Evolutionary conservation across 2,888 invertebrate species (phyloP).

Genomic region (Aproaerema taeniolella): DNA sequence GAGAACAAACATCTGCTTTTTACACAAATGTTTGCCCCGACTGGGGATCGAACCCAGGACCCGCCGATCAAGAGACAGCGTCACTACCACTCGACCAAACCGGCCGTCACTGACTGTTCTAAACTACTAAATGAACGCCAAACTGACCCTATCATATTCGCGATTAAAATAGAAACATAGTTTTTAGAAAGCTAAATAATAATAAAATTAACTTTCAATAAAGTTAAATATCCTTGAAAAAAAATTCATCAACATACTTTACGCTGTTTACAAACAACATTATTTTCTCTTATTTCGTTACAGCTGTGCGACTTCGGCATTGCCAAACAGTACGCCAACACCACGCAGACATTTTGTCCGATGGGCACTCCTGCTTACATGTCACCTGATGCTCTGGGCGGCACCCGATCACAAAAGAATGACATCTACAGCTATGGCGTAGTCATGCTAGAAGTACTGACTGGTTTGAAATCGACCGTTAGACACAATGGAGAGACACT

Average conservation of each 20-base stretch:
- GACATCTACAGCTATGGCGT: slow-evolving; percentile 89
- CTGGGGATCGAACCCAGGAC: no score
- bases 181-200: no score
- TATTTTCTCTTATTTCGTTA: slow-evolving; percentile 26
- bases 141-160: no score
- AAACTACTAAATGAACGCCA: no score
- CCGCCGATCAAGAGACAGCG: no score
- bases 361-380: slow-evolving; percentile 85
- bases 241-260: not conserved
- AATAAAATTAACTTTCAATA: no score
- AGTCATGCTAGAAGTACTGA: slow-evolving; percentile 84
- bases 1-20: no score
- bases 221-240: no score
- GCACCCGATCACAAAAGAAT: slow-evolving; percentile 83
- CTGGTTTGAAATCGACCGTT: slow-evolving; percentile 81
- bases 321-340: slow-evolving; percentile 75
- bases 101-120: no score
- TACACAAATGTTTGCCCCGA: no score
- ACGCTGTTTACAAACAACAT: not conserved
- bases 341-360: slow-evolving; percentile 70
- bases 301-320: slow-evolving; percentile 88
- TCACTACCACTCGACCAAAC: no score
- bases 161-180: no score
- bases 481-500: slow-evolving; percentile 66
- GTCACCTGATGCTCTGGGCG: slow-evolving; percentile 85